Conservation (phyloP, 2,113 vertebrate species). For the Rhea americana region DNA sequence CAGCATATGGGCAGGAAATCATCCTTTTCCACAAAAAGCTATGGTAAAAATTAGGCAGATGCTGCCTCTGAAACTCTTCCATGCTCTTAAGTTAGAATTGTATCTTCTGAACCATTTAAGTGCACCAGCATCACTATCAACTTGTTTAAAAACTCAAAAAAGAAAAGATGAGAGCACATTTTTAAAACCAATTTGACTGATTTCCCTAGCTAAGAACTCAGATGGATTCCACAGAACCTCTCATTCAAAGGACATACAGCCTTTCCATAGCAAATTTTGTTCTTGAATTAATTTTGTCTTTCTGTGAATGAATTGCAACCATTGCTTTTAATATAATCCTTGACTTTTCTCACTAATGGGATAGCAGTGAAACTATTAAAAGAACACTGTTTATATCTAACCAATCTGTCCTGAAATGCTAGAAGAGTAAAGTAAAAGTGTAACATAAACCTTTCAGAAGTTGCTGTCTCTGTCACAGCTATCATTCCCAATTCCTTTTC, state of each 20-base stretch:
- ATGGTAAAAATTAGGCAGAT: background rate
- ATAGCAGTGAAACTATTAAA: background rate
- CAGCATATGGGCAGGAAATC: rapidly evolving
- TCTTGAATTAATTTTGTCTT: background rate
- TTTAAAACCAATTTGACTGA: background rate
- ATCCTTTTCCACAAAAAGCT: background rate
- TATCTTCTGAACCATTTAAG: background rate
- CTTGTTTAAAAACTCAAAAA: background rate
- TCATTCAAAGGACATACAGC: background rate
- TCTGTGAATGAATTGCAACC: background rate
- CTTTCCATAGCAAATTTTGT: background rate
- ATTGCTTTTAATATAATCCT: background rate
- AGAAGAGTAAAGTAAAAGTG: background rate
- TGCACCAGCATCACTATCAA: background rate
- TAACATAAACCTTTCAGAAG: background rate
- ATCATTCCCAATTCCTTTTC: background rate
- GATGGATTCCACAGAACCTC: background rate
- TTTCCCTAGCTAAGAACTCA: background rate
- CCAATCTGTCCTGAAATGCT: background rate
- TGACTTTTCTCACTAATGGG: background rate
- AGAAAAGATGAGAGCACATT: background rate
- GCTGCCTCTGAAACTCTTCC: background rate
- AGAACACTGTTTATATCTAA: background rate
- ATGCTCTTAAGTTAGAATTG: background rate
- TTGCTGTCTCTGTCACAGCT: background rate